Evolutionary conservation across 2,797 vertebrate species (phyloP), one percentile per base, ranked within the genome.

Genomic region (Mastacembelus armatus): DNA sequence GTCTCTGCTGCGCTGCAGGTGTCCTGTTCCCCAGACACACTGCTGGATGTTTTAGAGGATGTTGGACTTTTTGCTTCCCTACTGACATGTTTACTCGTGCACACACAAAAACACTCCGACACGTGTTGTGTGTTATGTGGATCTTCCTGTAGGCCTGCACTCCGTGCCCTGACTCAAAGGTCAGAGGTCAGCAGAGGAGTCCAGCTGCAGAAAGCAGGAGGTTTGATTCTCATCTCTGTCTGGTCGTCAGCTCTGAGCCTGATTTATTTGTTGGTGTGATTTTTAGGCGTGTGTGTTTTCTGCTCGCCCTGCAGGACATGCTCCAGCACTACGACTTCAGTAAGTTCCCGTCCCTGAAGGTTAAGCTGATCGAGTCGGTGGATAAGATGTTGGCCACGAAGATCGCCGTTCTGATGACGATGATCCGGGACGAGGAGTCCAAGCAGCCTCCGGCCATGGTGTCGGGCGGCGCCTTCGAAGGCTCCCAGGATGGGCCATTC

Each of bases 311-410:
- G 29, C 91, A 99, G 98, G 97, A 98, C 56, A 95, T 95, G 88
- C 62, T 99, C 57, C 95, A 96, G 89, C 95, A 92, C 78, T 98
- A 95, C 2, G 97, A 99, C 92, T 99, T 99, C 91, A 95, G 94
- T 47, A 98, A 96, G 77, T 99, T 99, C 87, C 96, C 97, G 21
- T 95, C 96, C 0, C 87, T 99, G 86, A 99, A 97, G 89, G 92
- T 95, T 52, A 99, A 99, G 81, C 89, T 99, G 54, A 95, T 99
- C 5, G 97, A 99, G 88, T 89, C 95, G 0, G 97, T 99, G 79
- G 98, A 99, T 81, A 96, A 95, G 91, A 99, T 99, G 98, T 76
- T 99, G 78, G 94, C 94, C 78, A 94, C 80, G 21, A 98, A 96
- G 91, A 98, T 99, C 64, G 93, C 98, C 0, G 92, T 89, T 0